Evolutionary conservation across 1,140 invertebrate species (phyloP), one percentile per base, ranked within the genome.

Genomic region (Galleria mellonella): DNA sequence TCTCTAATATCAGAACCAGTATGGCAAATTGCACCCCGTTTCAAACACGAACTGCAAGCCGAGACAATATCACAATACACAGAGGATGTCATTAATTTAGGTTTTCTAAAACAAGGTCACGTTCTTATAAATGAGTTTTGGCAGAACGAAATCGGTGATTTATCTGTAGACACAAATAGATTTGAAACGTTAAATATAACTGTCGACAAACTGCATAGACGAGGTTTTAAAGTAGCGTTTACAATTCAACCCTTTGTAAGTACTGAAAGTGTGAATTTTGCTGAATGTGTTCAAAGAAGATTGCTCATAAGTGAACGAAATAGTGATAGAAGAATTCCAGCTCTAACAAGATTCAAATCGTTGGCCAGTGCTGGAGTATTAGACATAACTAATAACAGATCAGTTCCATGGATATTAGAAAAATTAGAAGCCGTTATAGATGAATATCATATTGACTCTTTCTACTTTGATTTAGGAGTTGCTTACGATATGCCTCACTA

Each of bases 401-500:
- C 93, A 0, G 75, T 93, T 1, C 90, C 92, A 0, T 98, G 97
- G 96, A 87, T 97, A 11, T 72, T 92, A 2, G 85, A 89, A 14
- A 93, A 95, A 69, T 77, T 98, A 0, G 89, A 92, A 51, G 77
- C 85, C 1, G 79, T 98, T 0, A 89, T 91, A 14, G 87, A 90
- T 1, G 89, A 91, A 27, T 96, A 94, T 51, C 89, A 93, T 17
- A 93, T 99, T 5, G 93, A 96, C 64, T 93, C 95, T 0, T 97
- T 97, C 71, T 97, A 94, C 59, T 89, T 98, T 33, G 96, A 98
- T 66, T 87, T 97, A 14, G 97, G 97, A 0, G 95, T 94, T 2
- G 92, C 94, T 0, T 92, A 94, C 35, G 94, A 95, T 60, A 90
- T 98, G 83, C 97, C 96, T 0, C 90, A 93, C 52, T 95, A 95